Evolutionary conservation across 2,797 vertebrate genomes (phyloP), one percentile per base, ranked within the genome.

Genomic region (Anisognathus igniventris): DNA sequence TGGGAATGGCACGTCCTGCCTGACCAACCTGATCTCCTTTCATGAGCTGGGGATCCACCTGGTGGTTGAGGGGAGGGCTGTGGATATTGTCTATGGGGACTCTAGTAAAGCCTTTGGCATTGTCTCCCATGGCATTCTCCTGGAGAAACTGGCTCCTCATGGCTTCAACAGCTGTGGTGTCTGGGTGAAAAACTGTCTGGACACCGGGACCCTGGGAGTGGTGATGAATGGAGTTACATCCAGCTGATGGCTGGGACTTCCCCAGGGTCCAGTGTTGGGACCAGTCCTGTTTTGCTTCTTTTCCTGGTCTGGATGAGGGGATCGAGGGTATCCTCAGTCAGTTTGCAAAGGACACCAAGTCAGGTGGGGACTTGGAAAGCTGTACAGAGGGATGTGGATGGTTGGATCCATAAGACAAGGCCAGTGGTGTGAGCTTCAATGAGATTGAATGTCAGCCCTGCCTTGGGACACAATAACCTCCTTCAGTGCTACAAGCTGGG

Each of bases 281-380:
- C 53, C 28, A 72, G 9, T 50, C 23, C 28, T 60, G 19, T 58
- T 58, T 44, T 28, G 20, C 1, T 2, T n/a, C 27, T 67, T 67
- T 28, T 45, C 15, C 7, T n/a, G 23, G 6, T 44, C n/a, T 51
- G 23, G 37, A 67, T 35, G 22, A 37, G 10, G 12, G 7, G 19
- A 37, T 16, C 0, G 0, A 58, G 18, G 28, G 15, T 4, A 28
- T 13, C 8, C 14, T 51, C 45, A 44, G 10, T 44, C 12, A 37
- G 15, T 30, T 28, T 75, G 24, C 39, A 45, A 13, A 33, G n/a
- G 15, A 39, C 54, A 67, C 8, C 22, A 47, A 40, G 22, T 31
- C 7, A 18, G 12, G 1, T 1, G 3, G 22, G 30, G 4, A 31
- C 22, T 53, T 35, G 35, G 40, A 74, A 67, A 31, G 25, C 3